Base-by-base conservation (phyloP, 2,113 vertebrate species). In the Paracanthobrama guichenoti region DNA sequence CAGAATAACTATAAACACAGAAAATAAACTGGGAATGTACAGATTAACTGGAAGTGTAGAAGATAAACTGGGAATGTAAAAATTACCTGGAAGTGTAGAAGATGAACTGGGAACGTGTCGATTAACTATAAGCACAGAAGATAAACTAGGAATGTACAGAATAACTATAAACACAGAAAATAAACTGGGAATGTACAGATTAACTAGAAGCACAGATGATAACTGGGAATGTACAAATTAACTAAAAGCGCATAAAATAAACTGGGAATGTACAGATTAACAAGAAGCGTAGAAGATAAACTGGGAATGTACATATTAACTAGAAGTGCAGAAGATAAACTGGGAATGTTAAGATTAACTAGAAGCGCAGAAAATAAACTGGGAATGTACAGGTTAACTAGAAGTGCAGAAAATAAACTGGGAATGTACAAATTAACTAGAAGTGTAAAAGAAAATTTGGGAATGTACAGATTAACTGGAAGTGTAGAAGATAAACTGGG, bases 391-490 rank as follows among this genome's bases (percentile, higher is more conserved):
- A 59, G 9, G 10, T 59, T 59, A 59, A 59, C 9, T 59, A 1
- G 3, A 24, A 24, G 22, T 1, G 9, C 0, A 12, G 3, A 59
- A n/a, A 0, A 11, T 24, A 24, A 24, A 24, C 9, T 59, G 22
- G 57, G 22, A 59, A 10, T 59, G 1, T 59, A 24, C 57, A 59
- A 3, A 59, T 59, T n/a, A 24, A 4, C 3, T 59, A 1, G 22
- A 11, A 59, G 8, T 0, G 1, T 0, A 11, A 1, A n/a, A n/a
- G 0, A 11, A n/a, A 24, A 11, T n/a, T 0, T 24, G 22, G 9
- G 57, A 59, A 1, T 59, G 9, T 60, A 24, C n/a, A 60, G n/a
- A 60, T 60, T 24, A 26, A 26, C 11, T 62, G 4, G 11, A 62
- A 6, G n/a, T 5, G 4, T 0, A 62, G 0, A 28, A 28, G 0